Evolutionary conservation across 1,140 invertebrate genomes (phyloP).

Genomic region (Potamilus streckersoni): DNA sequence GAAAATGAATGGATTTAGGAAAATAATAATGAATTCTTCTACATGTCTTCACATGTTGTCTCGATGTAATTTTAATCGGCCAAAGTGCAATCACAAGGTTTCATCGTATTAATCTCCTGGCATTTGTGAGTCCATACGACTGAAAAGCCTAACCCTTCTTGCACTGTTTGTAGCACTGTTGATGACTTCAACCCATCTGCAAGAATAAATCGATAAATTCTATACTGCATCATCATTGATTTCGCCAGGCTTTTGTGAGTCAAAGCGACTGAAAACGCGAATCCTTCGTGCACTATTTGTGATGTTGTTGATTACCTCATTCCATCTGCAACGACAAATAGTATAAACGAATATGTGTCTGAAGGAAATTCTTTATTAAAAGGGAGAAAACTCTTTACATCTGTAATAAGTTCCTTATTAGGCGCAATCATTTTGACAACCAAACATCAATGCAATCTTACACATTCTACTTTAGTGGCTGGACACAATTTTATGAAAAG

Average conservation of each 20-base stretch:
- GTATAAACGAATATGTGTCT: background rate
- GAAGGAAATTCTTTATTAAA: background rate
- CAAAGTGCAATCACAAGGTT: no score
- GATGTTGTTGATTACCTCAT: conserved; percentile 78
- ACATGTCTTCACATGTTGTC: no score
- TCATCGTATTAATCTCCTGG: no score
- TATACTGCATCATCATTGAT: background rate
- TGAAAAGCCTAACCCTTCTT: conserved; percentile 61
- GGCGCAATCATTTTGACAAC: no score
- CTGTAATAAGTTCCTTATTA: no score
- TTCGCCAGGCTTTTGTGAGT: conserved; percentile 19
- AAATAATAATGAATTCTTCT: no score
- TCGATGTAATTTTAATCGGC: no score
- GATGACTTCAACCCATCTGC: conserved; percentile 84
- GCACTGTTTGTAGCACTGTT: conserved; percentile 75
- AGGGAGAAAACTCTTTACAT: background rate
- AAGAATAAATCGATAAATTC: conserved; percentile 51
- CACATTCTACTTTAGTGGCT: no score
- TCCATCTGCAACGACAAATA: conserved; percentile 73
- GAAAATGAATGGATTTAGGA: no score
- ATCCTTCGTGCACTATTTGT: conserved; percentile 61
- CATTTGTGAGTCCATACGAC: conserved; percentile 50
- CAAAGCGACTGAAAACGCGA: conserved; percentile 40
- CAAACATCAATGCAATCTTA: no score
- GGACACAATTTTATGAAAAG: no score